Evolutionary conservation across 1,140 invertebrate genomes (phyloP), one percentile per base, ranked within the genome.

Genomic region (Megalopta genalis): DNA sequence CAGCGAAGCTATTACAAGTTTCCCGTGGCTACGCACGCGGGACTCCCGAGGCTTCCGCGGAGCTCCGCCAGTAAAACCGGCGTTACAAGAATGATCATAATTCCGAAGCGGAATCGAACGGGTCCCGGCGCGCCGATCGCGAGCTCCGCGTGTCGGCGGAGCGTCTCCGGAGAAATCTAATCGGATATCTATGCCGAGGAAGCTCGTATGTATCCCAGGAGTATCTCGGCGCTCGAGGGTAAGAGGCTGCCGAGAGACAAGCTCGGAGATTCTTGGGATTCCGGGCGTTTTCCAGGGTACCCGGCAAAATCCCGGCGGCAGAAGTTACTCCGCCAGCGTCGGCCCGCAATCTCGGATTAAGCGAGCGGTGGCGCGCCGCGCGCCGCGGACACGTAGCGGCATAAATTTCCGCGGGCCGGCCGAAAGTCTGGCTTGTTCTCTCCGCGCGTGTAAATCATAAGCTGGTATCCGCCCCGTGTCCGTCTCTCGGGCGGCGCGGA

Each of bases 161-260:
- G 57, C 16, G 27, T 83, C 86, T 68, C 82, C 37, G 42, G 85
- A 84, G 86, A 86, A 87, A 87, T 87, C 85, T 86, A 80, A 85
- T 82, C 85, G 52, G 77, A 81, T 86, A 85, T 85, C 85, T 85
- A 76, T 86, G 80, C 84, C 72, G 79, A 66, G 72, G 69, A 70
- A 76, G 73, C 72, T 70, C 71, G 71, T 80, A 63, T 49, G 74
- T 59, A 75, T 85, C 64, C 80, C 66, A 39, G 37, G 66, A 62
- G 75, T 59, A 18, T 21, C 49, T 69, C 4, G 39, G 8, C 1
- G 18, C 16, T 6, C 16, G 14, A 21, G 42, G 49, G 10, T 32
- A 72, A 62, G 37, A 25, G 57, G 46, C 52, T 21, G 16, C 3
- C 6, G 49, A 52, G 16, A 18, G 21, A 57, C 7, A 27, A 18